Conservation (phyloP, 2,888 invertebrate species). For the Boloria selene region DNA sequence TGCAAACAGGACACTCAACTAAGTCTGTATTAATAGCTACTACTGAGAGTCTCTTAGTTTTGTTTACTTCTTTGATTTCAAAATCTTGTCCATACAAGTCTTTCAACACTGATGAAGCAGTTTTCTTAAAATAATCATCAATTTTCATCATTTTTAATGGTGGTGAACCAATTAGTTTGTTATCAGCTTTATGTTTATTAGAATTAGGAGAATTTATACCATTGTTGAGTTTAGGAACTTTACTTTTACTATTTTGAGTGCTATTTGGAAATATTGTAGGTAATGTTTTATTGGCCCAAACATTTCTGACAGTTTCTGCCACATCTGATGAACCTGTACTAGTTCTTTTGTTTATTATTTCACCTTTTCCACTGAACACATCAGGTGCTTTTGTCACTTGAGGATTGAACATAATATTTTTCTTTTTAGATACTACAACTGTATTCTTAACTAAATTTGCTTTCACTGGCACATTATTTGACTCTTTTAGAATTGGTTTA, state of each 20-base stretch:
- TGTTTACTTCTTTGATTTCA: conserved; percentile 51
- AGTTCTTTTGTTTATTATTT: conserved; percentile 41
- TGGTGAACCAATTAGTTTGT: conserved; percentile 47
- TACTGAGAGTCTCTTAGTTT: conserved; percentile 53
- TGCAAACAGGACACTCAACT: conserved; percentile 79
- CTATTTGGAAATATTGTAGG: conserved; percentile 16
- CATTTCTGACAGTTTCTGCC: conserved; percentile 49
- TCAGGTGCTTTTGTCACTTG: conserved; percentile 39
- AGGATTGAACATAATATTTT: conserved; percentile 46
- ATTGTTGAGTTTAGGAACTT: conserved; percentile 20
- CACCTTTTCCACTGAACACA: conserved; percentile 50
- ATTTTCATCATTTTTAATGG: conserved; percentile 68
- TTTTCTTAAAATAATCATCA: conserved; percentile 65
- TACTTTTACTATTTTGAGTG: conserved; percentile 18
- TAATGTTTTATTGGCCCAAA: conserved; percentile 52
- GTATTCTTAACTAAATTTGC: conserved; percentile 45
- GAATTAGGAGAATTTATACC: conserved; percentile 36
- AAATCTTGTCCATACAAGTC: conserved; percentile 72
- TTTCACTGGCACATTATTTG: conserved; percentile 43
- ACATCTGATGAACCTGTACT: conserved; percentile 41
- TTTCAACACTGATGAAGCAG: conserved; percentile 59
- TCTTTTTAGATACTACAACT: conserved; percentile 50
- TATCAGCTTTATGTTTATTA: conserved; percentile 53
- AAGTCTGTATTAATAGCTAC: conserved; percentile 44
- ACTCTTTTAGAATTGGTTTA: conserved; percentile 47